These are phyloP conservation scores for Chelonus insularis DNA, from an alignment of 1,140 invertebrate species.

Conservation along the genomic window DNA sequence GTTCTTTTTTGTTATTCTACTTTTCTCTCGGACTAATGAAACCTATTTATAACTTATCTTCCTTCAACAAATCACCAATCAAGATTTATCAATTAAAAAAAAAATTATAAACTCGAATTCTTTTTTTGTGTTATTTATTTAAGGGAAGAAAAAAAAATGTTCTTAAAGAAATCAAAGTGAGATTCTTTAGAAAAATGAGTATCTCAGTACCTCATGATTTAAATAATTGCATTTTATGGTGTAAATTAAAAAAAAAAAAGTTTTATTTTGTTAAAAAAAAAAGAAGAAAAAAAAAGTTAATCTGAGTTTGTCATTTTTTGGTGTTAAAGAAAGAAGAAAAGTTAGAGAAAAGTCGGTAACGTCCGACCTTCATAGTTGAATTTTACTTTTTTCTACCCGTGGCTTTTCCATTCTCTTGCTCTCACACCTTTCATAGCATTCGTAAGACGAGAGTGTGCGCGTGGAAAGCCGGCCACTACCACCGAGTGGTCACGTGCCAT, in stretches of 20 bases:
- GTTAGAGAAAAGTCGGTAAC: conserved; percentile 21
- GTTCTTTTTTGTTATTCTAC: neutral
- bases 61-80: too few species aligned
- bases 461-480: neutral
- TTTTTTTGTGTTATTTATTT: too few species aligned
- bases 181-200: too few species aligned
- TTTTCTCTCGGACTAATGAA: too few species aligned
- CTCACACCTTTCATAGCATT: conserved; percentile 39
- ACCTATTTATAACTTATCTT: too few species aligned
- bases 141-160: too few species aligned
- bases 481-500: conserved; percentile 12
- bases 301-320: conserved; percentile 1
- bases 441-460: conserved; percentile 20
- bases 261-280: neutral
- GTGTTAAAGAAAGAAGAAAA: neutral
- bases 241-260: neutral
- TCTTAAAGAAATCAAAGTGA: too few species aligned
- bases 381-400: conserved; percentile 25
- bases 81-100: too few species aligned
- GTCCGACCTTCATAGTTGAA: conserved; percentile 13
- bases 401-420: conserved; percentile 30
- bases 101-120: too few species aligned
- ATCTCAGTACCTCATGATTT: too few species aligned
- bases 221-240: too few species aligned
- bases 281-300: neutral